Conservation (phyloP, 2,888 invertebrate genomes). For the Drosophila macrospina region DNA sequence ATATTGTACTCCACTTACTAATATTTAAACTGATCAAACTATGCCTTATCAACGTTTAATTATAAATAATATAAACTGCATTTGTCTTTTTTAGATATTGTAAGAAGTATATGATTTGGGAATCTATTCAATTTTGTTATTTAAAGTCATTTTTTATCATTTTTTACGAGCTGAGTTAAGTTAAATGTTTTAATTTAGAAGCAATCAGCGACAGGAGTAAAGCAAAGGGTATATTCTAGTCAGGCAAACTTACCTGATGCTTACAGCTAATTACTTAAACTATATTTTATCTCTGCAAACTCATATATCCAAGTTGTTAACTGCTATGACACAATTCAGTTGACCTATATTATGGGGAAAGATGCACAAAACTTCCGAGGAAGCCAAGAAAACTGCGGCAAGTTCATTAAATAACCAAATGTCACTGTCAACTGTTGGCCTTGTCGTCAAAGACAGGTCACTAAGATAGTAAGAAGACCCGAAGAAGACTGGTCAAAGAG, state of each 20-base stretch:
- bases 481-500: not conserved
- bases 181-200: too few relatives aligned
- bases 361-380: not conserved
- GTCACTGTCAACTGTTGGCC: constrained; percentile 20
- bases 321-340: not conserved
- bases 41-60: too few relatives aligned
- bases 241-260: not conserved
- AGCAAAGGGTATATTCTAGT: not conserved
- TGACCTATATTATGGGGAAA: not conserved
- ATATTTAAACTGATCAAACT: too few relatives aligned
- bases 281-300: not conserved
- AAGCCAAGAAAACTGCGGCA: not conserved
- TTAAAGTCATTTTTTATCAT: too few relatives aligned
- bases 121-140: too few relatives aligned
- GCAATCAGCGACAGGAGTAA: not conserved
- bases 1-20: too few relatives aligned
- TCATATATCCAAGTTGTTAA: constrained; percentile 3
- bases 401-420: constrained; percentile 1
- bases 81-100: too few relatives aligned
- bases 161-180: too few relatives aligned
- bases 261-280: not conserved
- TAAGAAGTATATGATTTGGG: too few relatives aligned
- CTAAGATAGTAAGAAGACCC: not conserved
- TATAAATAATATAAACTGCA: too few relatives aligned
- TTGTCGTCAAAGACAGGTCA: constrained; percentile 4